A percentile compares a stretch with the other conserved stretches of the same genome.
Evolutionary conservation across 2,888 invertebrate species (phyloP).

Genomic region (Corythucha ciliata): DNA sequence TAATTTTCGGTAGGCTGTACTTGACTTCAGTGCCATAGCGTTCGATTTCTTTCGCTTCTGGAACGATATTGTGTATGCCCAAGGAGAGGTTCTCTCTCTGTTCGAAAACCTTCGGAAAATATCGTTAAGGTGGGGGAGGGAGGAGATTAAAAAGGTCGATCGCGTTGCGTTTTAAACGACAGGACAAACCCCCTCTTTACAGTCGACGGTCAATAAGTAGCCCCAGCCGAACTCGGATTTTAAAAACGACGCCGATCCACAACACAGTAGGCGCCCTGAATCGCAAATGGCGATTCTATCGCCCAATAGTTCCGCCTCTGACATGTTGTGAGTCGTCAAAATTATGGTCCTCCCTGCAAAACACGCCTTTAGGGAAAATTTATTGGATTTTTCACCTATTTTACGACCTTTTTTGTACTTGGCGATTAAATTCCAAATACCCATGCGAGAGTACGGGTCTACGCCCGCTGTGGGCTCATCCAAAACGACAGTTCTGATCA

Average conservation of each 20-base stretch:
- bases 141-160: too few species aligned
- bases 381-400: background rate
- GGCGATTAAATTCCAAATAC: constrained; percentile 64
- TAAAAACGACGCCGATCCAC: constrained; percentile 48
- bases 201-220: constrained; percentile 43
- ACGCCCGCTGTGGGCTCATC: constrained; percentile 84
- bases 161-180: too few species aligned
- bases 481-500: constrained; percentile 50
- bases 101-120: constrained; percentile 18
- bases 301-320: constrained; percentile 78
- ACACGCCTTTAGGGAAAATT: too few species aligned
- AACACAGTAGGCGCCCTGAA: constrained; percentile 44
- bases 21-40: constrained; percentile 44
- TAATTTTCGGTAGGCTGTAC: constrained; percentile 37
- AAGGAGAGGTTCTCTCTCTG: constrained; percentile 36
- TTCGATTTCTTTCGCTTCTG: constrained; percentile 42
- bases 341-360: constrained; percentile 63
- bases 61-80: constrained; percentile 40
- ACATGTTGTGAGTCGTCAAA: constrained; percentile 76
- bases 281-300: constrained; percentile 71
- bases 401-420: constrained; percentile 52
- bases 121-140: too few species aligned
- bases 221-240: constrained; percentile 48
- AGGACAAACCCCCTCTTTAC: constrained; percentile 16
- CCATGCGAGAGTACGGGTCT: constrained; percentile 72